Evolutionary conservation across 2,113 vertebrate genomes (phyloP), one percentile per base, ranked within the genome.

Genomic region (Alexandromys fortis): DNA sequence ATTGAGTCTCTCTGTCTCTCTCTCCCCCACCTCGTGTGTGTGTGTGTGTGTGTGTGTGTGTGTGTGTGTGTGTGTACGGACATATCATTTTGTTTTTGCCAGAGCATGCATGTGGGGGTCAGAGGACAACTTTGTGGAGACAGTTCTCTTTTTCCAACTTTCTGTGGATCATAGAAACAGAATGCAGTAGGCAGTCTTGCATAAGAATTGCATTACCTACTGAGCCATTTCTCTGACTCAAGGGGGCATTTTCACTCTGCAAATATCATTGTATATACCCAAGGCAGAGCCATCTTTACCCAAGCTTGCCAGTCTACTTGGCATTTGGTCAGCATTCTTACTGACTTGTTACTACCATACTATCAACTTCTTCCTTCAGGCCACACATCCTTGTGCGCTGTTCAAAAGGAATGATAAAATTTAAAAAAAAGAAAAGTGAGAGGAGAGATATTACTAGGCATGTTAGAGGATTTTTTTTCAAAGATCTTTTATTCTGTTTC

Each of bases 401-500:
- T n/a, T 82, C 47, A 86, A 94, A 33, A 13, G 21, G 58, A 83
- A 38, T 24, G n/a, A 73, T 38, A 86, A 83, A 90, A 42, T n/a
- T n/a, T 90, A 96, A 86, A 58, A 42, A 42, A 42, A 42, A 42
- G 3, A 42, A 90, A 90, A 96, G 55, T 21, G 30, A 82, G 63
- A 82, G 16, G 22, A 82, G 22, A 42, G 26, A 30, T 47, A 42
- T 83, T 96, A 58, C 75, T 61, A 70, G 85, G 76, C n/a, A 78
- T 73, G 47, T 42, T 30, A 9, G 30, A 7, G 47, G 14, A 55
- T 2, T 68, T 75, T 87, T 96, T 82, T 86, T 26, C 38, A 89
- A 77, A 78, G 33, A 61, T 49, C 63, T 93, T 97, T 97, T 92
- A 86, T 93, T 91, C 83, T 86, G 72, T 87, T 21, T 33, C 1